A percentile compares a stretch with the other conserved stretches of the same genome.
phyloP scores from a whole-genome alignment of 2,888 invertebrate genomes.

The Bombylius discolor region DNA sequence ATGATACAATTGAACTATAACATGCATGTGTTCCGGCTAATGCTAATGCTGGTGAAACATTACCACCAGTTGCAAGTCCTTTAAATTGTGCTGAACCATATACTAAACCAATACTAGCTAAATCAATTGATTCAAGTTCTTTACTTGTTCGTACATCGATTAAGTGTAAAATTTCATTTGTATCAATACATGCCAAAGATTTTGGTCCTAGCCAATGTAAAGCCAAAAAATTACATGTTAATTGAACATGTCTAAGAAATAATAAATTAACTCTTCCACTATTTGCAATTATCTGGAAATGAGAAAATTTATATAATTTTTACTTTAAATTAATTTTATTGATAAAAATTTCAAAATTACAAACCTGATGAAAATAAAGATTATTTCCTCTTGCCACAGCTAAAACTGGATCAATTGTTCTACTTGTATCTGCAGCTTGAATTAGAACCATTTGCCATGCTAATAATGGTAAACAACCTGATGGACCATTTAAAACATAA shows the following conservation, averaged over 20 bases:
- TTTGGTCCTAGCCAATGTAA: slow-evolving; percentile 71
- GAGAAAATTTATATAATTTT: not conserved
- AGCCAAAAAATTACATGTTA: slow-evolving; percentile 59
- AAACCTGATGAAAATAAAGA: slow-evolving; percentile 73
- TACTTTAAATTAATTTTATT: not conserved
- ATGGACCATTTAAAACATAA: slow-evolving; percentile 57
- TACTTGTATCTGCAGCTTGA: slow-evolving; percentile 52
- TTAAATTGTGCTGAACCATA: slow-evolving; percentile 76
- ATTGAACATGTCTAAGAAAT: slow-evolving; percentile 56
- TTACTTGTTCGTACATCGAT: slow-evolving; percentile 81
- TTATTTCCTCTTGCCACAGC: slow-evolving; percentile 77
- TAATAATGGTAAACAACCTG: slow-evolving; percentile 73
- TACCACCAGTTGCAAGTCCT: slow-evolving; percentile 90
- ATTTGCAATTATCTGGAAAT: not conserved
- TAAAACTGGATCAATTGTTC: slow-evolving; percentile 69
- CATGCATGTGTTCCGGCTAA: slow-evolving; percentile 49
- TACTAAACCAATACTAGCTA: slow-evolving; percentile 66
- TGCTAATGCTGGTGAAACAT: slow-evolving; percentile 57
- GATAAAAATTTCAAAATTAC: not conserved
- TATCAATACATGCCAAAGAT: slow-evolving; percentile 74
- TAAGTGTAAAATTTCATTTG: slow-evolving; percentile 68
- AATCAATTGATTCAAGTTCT: slow-evolving; percentile 70
- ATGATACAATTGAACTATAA: slow-evolving; percentile 55
- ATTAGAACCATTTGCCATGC: slow-evolving; percentile 87
- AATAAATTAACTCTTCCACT: slow-evolving; percentile 41